These are phyloP conservation scores for Mystacornis crossleyi DNA, from an alignment of 2,113 vertebrate species.

Conservation along the genomic window DNA sequence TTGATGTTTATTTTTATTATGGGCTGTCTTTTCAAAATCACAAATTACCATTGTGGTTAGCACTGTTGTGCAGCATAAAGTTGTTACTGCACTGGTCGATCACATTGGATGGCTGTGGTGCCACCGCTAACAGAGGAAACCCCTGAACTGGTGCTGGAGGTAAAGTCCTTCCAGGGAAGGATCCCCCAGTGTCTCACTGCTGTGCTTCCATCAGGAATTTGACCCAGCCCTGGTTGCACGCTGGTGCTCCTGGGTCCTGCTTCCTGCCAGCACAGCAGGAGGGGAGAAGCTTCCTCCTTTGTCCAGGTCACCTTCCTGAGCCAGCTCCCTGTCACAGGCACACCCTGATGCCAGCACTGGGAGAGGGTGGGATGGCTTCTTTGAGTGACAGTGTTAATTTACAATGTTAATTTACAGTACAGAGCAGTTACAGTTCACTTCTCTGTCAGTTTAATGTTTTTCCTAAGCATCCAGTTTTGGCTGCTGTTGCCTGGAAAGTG, in stretches of 20 bases:
- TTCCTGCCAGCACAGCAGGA: not conserved
- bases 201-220: not conserved
- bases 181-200: not conserved
- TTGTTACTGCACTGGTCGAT: not conserved
- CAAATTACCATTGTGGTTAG: not conserved
- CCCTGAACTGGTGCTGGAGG: not conserved
- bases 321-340: not conserved
- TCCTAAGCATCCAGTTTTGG: not conserved
- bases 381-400: not conserved
- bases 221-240: not conserved
- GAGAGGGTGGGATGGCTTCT: not conserved
- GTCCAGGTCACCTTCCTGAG: not conserved
- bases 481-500: not conserved
- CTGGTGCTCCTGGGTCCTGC: not conserved
- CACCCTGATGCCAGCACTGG: not conserved
- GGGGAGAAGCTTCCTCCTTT: not conserved
- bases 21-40: constrained; percentile 4
- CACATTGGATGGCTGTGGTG: accelerated
- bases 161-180: not conserved
- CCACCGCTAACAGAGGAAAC: not conserved
- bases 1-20: constrained; percentile 39
- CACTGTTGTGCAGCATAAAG: not conserved
- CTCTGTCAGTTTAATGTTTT: not conserved
- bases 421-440: not conserved
- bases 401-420: not conserved